These are phyloP conservation scores for Philereme vetulata DNA, from an alignment of 2,888 invertebrate species.

Conservation along the genomic window DNA sequence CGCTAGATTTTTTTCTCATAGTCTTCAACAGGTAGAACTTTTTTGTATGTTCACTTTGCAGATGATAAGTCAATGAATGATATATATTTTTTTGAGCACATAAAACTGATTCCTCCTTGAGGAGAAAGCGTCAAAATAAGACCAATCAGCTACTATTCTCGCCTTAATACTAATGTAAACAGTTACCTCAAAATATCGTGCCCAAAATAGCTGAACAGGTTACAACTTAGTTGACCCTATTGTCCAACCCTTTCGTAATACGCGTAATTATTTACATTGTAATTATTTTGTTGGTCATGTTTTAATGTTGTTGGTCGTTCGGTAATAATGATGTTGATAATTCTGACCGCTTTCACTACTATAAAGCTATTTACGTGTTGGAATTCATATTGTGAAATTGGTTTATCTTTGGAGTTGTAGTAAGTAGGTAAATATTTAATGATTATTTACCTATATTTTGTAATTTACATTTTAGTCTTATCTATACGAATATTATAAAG, in stretches of 20 bases:
- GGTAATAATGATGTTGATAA: constrained; percentile 7
- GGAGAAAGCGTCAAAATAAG: too few relatives aligned
- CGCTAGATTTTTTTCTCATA: too few relatives aligned
- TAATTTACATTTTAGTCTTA: too few relatives aligned
- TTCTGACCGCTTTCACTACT: constrained; percentile 1
- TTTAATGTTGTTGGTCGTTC: not conserved
- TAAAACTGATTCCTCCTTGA: too few relatives aligned
- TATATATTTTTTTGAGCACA: too few relatives aligned
- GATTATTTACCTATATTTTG: not conserved
- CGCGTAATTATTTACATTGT: constrained; percentile 13
- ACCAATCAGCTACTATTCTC: too few relatives aligned
- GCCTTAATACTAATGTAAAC: too few relatives aligned
- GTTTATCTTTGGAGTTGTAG: not conserved
- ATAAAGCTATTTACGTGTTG: not conserved
- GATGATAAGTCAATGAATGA: too few relatives aligned
- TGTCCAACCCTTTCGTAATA: constrained; percentile 13
- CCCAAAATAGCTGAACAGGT: constrained; percentile 2
- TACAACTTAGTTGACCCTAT: constrained; percentile 18
- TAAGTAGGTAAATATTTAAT: not conserved
- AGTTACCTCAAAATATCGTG: not conserved
- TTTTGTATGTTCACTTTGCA: too few relatives aligned
- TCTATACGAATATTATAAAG: too few relatives aligned
- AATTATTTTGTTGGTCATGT: constrained; percentile 2
- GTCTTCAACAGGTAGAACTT: too few relatives aligned
- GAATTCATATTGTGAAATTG: not conserved